Evolutionary conservation across 2,113 vertebrate genomes (phyloP), one percentile per base, ranked within the genome.

Genomic region (Myxocyprinus asiaticus): DNA sequence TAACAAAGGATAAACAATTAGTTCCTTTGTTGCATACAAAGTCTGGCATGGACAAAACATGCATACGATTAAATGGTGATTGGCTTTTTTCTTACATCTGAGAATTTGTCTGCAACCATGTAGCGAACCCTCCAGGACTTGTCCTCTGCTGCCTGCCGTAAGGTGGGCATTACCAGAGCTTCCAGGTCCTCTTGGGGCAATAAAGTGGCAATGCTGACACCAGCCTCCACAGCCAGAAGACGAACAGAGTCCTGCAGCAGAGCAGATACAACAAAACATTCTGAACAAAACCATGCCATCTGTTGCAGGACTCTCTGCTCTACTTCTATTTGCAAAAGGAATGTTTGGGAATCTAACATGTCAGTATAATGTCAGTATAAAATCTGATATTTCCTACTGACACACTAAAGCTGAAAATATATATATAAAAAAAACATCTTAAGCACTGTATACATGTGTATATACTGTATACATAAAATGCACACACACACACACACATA

Each of bases 101-200:
- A 96, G 87, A 97, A 97, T 85, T 95, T 97, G 91, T 97, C 96
- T 42, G 96, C 96, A 50, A 96, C 96, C 95, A 97, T 97, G 82
- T 97, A 97, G 76, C 96, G 95, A 76, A 97, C 96, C 85, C 96
- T 92, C 96, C 96, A 97, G 71, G 96, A 97, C 84, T 97, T 97
- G 86, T 97, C 96, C 86, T 97, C 95, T 2, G 94, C 93, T 4
- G 95, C 95, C 87, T 96, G 94, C 14, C 91, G 91, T 70, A 96
- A 88, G 0, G 93, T 93, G 68, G 96, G 96, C 94, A 96, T 96
- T 44, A 96, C 95, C 84, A 96, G 81, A 10, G 92, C 87, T 86
- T 96, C 95, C 55, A 97, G 89, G 78, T 96, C 96, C 78, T 95
- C 94, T 76, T 94, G 94, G 74, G 94, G 92, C 85, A 96, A 86